A percentile compares a stretch with the other conserved stretches of the same genome.
Evolutionary conservation across 2,797 vertebrate genomes (phyloP).

Genomic region (Apogon hyalosoma): DNA sequence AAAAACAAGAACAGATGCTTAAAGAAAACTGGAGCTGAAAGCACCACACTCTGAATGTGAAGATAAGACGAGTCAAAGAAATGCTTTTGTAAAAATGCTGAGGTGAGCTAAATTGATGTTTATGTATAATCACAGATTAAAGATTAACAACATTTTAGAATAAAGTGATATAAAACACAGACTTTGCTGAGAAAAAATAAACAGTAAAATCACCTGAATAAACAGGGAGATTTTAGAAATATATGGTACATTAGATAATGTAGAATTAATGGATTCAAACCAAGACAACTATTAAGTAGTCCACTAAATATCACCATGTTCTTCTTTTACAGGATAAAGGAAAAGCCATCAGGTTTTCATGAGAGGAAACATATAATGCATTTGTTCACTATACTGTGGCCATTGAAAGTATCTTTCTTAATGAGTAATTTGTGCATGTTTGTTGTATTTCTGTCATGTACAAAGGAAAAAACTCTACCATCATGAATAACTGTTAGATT

Average conservation of each 20-base stretch:
- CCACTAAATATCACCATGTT: not conserved
- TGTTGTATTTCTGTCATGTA: too few relatives aligned
- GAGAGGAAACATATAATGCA: too few relatives aligned
- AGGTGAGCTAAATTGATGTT: not conserved
- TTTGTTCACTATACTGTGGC: too few relatives aligned
- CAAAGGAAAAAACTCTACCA: too few relatives aligned
- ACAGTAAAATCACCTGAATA: not conserved
- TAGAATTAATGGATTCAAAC: constrained; percentile 12
- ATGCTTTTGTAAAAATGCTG: constrained; percentile 13
- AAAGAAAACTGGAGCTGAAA: not conserved
- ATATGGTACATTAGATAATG: too few relatives aligned
- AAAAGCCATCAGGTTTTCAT: too few relatives aligned
- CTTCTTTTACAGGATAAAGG: not conserved
- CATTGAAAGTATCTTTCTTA: too few relatives aligned
- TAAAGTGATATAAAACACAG: not conserved
- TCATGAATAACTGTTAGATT: too few relatives aligned
- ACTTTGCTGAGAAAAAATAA: not conserved
- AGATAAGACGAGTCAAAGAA: not conserved
- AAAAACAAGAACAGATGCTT: not conserved
- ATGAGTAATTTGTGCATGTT: too few relatives aligned
- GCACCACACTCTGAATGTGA: not conserved
- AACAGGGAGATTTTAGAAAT: not conserved
- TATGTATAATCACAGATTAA: not conserved
- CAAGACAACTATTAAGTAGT: not conserved
- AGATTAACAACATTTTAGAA: not conserved